Base-by-base conservation (phyloP, 1,140 invertebrate species). In the Drosophila arizonae region DNA sequence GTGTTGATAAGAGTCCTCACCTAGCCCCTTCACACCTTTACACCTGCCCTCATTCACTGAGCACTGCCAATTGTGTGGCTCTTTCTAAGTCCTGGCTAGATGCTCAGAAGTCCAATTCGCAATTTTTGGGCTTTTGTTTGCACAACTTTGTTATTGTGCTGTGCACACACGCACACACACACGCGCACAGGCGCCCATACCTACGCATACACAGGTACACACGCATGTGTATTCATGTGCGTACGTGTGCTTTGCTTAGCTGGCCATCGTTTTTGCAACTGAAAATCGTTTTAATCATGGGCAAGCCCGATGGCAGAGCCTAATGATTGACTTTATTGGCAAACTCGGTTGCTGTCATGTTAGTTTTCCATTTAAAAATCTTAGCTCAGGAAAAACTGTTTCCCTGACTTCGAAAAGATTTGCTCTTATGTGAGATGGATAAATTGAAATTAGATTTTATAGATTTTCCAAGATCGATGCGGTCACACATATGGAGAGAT, bases 101-200 rank as follows among this genome's bases (percentile, higher is more conserved):
- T 9, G 21, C 43, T 46, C n/a, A 17, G n/a, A 24, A 60, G 33
- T 62, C 13, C 36, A 63, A 63, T 52, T 63, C 60, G 26, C 24
- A 45, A 43, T 61, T 62, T 69, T 50, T 24, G 56, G 36, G 24
- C 46, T 15, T 26, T 52, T 48, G 61, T 52, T 63, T 52, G 61
- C 48, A 11, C 24, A 13, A 41, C 46, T 63, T 63, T 63, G 30
- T 36, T 50, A 52, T 51, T 51, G 43, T 52, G 24, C 33, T 63
- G 13, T 52, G 48, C 48, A n/a, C 15, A 30, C 50, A 52, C 11
- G 17, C 24, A 11, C 10, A 11, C 36, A 39, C 11, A 3, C 36
- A 11, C 10, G 2, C 13, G 24, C 4, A 13, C 6, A 58, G 0
- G 9, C 33, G 36, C 48, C 9, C 15, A 30, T 39, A 52, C 15